Evolutionary conservation across 2,113 vertebrate genomes (phyloP).

Genomic region (Tichodroma muraria): DNA sequence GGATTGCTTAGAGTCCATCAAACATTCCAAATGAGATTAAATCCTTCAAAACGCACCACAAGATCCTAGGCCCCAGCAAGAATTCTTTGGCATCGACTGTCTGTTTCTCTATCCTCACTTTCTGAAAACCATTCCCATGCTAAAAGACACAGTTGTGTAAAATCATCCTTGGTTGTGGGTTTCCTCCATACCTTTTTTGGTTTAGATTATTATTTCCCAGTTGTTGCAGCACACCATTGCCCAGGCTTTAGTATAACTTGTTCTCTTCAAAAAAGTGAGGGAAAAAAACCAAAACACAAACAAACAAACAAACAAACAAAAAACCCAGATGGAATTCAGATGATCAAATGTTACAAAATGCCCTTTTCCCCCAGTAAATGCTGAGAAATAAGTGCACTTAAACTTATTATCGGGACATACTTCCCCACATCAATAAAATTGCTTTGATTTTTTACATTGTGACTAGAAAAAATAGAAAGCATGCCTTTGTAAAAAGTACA

Average conservation of each 20-base stretch:
- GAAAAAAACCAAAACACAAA: background rate
- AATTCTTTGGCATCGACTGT: background rate
- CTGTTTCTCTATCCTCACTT: background rate
- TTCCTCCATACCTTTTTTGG: background rate
- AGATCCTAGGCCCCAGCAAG: background rate
- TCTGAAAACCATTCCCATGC: background rate
- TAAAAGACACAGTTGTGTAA: background rate
- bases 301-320: no score
- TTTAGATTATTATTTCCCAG: background rate
- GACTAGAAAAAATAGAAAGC: background rate
- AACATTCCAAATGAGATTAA: background rate
- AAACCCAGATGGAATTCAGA: background rate
- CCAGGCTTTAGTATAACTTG: background rate
- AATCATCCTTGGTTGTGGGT: background rate
- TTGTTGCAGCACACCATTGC: background rate
- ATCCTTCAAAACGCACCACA: background rate
- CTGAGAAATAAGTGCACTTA: background rate
- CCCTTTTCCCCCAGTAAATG: background rate
- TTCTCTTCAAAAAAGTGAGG: background rate
- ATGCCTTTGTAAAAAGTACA: background rate
- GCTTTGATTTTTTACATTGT: background rate
- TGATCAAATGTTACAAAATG: background rate
- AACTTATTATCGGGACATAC: background rate
- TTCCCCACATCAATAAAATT: background rate
- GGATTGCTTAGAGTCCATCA: background rate